phyloP scores from a whole-genome alignment of 2,888 invertebrate species.

The Gryllus longicercus region DNA sequence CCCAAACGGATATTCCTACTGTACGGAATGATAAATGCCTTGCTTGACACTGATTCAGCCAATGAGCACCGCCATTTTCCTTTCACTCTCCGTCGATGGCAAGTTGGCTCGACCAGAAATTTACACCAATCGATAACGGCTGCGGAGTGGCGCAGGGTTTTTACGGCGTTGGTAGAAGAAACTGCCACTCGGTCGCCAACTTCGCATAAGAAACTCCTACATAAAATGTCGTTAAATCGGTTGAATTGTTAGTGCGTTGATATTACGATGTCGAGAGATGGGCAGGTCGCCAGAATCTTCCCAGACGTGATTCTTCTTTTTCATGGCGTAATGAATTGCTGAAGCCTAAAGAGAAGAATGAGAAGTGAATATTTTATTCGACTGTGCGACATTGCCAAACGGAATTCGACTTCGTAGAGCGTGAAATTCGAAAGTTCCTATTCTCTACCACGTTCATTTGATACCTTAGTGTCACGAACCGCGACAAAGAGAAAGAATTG shows the following conservation, averaged over 20 bases:
- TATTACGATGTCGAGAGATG: background rate
- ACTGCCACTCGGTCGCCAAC: background rate
- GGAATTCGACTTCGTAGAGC: too few relatives aligned
- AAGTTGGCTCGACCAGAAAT: background rate
- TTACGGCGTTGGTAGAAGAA: background rate
- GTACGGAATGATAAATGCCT: too few relatives aligned
- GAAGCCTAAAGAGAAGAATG: background rate
- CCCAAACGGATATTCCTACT: too few relatives aligned
- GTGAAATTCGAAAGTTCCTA: too few relatives aligned
- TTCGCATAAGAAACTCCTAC: background rate
- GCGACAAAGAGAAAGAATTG: too few relatives aligned
- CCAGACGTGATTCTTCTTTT: background rate
- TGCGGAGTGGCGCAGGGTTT: background rate
- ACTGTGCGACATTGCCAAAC: too few relatives aligned
- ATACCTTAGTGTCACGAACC: too few relatives aligned
- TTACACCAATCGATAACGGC: background rate
- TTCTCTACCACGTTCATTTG: too few relatives aligned
- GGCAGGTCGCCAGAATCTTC: background rate
- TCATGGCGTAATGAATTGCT: background rate
- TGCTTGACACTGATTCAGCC: too few relatives aligned
- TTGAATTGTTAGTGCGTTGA: conserved; percentile 2
- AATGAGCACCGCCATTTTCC: too few relatives aligned
- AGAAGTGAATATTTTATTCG: too few relatives aligned
- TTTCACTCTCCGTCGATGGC: too few relatives aligned
- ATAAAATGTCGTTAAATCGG: background rate